Conservation (phyloP, 2,888 invertebrate species). For the Petrolisthes cinctipes region DNA sequence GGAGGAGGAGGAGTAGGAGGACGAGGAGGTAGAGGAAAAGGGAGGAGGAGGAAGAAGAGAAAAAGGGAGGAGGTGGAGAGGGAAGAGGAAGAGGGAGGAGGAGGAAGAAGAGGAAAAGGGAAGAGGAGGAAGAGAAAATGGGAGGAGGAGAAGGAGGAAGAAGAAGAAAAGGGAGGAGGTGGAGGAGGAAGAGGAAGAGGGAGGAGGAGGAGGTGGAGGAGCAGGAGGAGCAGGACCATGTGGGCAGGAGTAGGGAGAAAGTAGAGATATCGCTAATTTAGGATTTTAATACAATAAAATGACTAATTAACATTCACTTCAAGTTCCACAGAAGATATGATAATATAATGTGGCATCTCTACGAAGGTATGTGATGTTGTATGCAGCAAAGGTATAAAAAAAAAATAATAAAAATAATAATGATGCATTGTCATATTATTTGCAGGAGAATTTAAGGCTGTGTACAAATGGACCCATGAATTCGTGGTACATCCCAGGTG, state of each 20-base stretch:
- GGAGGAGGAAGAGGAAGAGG: constrained; percentile 8
- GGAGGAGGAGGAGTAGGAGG: neutral
- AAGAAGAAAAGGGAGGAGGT: neutral
- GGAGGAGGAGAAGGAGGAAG: neutral
- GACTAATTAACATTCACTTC: too few species aligned
- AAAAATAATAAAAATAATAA: too few species aligned
- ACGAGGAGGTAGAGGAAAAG: neutral
- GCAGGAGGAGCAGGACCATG: neutral
- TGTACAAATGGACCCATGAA: too few species aligned
- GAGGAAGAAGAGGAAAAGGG: neutral
- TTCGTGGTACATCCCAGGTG: too few species aligned
- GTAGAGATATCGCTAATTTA: neutral
- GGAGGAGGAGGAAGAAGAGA: neutral
- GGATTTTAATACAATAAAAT: too few species aligned
- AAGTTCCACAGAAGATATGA: too few species aligned
- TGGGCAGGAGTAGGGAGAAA: neutral
- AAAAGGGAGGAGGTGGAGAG: neutral
- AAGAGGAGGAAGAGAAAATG: neutral
- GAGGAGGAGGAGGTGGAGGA: neutral
- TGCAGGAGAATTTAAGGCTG: too few species aligned
- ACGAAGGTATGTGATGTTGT: too few species aligned
- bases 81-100: neutral
- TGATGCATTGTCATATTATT: too few species aligned
- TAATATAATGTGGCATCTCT: too few species aligned
- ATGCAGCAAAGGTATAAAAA: too few species aligned